Evolutionary conservation across 2,113 vertebrate genomes (phyloP), one percentile per base, ranked within the genome.

Genomic region (Ophthalmolycus amberensis): DNA sequence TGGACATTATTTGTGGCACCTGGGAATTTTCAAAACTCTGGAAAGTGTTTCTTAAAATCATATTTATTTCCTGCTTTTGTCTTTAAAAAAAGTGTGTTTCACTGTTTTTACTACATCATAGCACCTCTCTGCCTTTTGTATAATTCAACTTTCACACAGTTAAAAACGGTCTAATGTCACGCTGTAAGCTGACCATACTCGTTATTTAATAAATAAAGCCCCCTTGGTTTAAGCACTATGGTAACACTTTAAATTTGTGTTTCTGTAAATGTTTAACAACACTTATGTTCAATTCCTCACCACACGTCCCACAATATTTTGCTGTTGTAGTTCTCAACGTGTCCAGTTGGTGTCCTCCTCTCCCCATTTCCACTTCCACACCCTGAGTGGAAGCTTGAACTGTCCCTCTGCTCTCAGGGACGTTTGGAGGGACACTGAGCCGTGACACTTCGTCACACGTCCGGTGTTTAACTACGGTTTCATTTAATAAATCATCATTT

Each of bases 271-370:
- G 16, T 73, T 46, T 5, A 38, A 38, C 4, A 75, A 15, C 60
- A n/a, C 27, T 32, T 66, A 12, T 77, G 79, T 44, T 10, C 62
- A 76, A 66, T 66, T 73, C 74, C 37, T 60, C 38, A 46, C 66
- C 6, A n/a, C 38, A 29, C 12, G 1, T 25, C 80, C 79, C 34
- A 16, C 74, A 54, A 66, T 86, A 87, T 84, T 89, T 91, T 76
- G 77, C 74, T 66, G 84, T 42, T 94, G 95, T 94, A 95, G 92
- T 95, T 93, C 92, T 88, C 77, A 54, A 85, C 87, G 91, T 71
- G 77, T 29, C 94, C 95, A 95, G 95, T 95, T 95, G 93, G 95
- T 94, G 94, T 95, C 94, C 60, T 91, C 89, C 79, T 96, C 67
- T 86, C 77, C 46, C 85, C 83, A 18, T 72, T 87, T 88, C 46